Evolutionary conservation across 2,888 invertebrate genomes (phyloP), one percentile per base, ranked within the genome.

Genomic region (Neoscelio sp.): DNA sequence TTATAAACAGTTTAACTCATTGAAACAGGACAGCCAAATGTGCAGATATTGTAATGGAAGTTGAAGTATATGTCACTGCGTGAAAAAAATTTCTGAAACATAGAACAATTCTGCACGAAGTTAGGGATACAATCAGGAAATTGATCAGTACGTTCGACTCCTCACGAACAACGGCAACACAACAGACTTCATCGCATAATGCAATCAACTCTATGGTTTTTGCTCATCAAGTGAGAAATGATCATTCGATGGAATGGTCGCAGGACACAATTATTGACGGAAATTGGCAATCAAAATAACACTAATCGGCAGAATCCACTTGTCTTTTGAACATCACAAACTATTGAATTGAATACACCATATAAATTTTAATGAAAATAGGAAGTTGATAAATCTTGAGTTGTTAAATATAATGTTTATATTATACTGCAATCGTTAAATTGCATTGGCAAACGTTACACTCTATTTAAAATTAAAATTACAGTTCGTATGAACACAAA

Each of bases 181-280:
- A 48, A 48, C 48, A 62, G 48, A 62, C 62, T 62, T 62, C 10
- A 12, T 48, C 48, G 26, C 26, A 10, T 62, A 62, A 62, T 48
- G 8, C 62, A 62, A 62, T 62, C 48, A 48, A 62, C 48, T 62
- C 38, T 48, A 62, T 62, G 62, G 62, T 62, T 62, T 62, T 62
- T 62, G 62, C 35, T 38, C 62, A 62, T 62, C 62, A 62, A 38
- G 10, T 62, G 35, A 62, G 62, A 62, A 62, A 62, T 48, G 48
- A 48, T 62, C 62, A 62, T 48, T 62, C 15, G 48, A 62, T 48
- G 26, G 26, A 48, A 30, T 62, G 7, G 40, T 48, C 26, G 20
- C 23, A 38, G 7, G 7, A 35, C 12, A 60, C 46, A 62, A 62
- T 62, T 62, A 62, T 48, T 13, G 8, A 26, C 62, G 48, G 35